Evolutionary conservation across 2,888 invertebrate species (phyloP).

Genomic region (Sacculina carcini): DNA sequence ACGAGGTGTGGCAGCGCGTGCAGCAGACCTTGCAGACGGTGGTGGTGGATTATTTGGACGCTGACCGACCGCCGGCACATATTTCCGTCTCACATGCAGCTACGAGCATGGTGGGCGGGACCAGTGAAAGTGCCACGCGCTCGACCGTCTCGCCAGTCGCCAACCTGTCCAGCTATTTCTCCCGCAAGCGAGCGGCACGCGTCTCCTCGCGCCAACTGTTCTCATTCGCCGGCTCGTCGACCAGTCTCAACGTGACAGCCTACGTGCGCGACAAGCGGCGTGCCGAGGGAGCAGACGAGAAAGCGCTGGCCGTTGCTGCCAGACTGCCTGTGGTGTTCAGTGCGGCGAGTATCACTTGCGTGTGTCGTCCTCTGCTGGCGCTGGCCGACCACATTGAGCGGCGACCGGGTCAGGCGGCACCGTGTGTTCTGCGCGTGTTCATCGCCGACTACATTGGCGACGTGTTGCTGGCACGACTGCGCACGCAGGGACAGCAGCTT

Average conservation of each 20-base stretch:
- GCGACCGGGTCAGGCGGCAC: constrained; percentile 26
- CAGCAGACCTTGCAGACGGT: constrained; percentile 62
- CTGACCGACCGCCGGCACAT: constrained; percentile 41
- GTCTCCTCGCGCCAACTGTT: constrained; percentile 23
- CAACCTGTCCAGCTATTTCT: constrained; percentile 24
- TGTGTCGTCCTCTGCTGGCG: constrained; percentile 52
- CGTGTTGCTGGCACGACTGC: constrained; percentile 53
- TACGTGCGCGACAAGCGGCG: constrained; percentile 24
- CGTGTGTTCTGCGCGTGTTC: constrained; percentile 55
- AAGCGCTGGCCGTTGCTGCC: constrained; percentile 3
- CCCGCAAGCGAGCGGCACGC: constrained; percentile 20
- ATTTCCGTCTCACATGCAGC: constrained; percentile 16
- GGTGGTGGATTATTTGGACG: constrained; percentile 60
- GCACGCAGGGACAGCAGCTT: constrained; percentile 31
- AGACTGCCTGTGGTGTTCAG: background rate
- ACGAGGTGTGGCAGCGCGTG: constrained; percentile 67
- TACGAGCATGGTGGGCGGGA: no score
- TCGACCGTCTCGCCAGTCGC: constrained; percentile 17
- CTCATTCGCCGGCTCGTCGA: constrained; percentile 39
- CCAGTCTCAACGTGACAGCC: constrained; percentile 28
- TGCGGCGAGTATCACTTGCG: constrained; percentile 42
- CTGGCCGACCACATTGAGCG: constrained; percentile 62
- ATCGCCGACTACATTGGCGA: constrained; percentile 62
- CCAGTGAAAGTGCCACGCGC: constrained; percentile 12
- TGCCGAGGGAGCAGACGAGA: background rate